A percentile compares a stretch with the other conserved stretches of the same genome.
Evolutionary conservation across 2,888 invertebrate species (phyloP).

Genomic region (Auanema freiburgensis): DNA sequence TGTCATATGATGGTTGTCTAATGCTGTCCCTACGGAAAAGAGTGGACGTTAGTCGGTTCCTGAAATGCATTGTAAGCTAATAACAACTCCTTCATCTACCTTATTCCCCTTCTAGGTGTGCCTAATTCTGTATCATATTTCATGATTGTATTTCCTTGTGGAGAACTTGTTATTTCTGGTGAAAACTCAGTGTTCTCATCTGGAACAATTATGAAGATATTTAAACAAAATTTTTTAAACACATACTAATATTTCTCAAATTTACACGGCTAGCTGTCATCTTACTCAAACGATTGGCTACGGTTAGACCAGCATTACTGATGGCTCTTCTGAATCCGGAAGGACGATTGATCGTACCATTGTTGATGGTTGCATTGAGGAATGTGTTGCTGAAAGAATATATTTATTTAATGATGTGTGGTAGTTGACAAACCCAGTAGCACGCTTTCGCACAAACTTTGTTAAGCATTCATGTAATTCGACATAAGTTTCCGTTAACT

Average conservation of each 20-base stretch:
- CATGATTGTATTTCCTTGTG: no score
- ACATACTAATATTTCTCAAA: no score
- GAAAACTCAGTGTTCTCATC: no score
- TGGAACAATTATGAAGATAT: no score
- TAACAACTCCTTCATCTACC: no score
- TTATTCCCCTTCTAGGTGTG: no score
- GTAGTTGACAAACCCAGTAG: not conserved
- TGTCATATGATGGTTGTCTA: conserved; percentile 4
- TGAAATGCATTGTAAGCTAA: no score
- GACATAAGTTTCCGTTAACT: not conserved
- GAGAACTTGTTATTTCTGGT: no score
- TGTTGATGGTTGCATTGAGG: conserved; percentile 1
- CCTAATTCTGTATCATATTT: no score
- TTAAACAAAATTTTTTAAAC: no score
- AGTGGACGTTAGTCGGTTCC: not conserved
- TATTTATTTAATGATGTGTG: not conserved
- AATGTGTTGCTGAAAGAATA: not conserved
- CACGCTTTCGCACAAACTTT: conserved; percentile 13
- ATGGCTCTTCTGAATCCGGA: conserved; percentile 17
- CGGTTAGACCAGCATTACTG: conserved; percentile 18
- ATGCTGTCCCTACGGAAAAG: conserved; percentile 15
- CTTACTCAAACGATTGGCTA: conserved; percentile 9
- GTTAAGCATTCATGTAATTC: conserved; percentile 10
- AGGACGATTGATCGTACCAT: not conserved
- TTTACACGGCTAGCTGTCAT: conserved; percentile 9